A percentile compares a stretch with the other conserved stretches of the same genome.
These are phyloP conservation scores for Cyclophora albipunctata DNA, from an alignment of 2,888 invertebrate genomes.

Conservation along the genomic window DNA sequence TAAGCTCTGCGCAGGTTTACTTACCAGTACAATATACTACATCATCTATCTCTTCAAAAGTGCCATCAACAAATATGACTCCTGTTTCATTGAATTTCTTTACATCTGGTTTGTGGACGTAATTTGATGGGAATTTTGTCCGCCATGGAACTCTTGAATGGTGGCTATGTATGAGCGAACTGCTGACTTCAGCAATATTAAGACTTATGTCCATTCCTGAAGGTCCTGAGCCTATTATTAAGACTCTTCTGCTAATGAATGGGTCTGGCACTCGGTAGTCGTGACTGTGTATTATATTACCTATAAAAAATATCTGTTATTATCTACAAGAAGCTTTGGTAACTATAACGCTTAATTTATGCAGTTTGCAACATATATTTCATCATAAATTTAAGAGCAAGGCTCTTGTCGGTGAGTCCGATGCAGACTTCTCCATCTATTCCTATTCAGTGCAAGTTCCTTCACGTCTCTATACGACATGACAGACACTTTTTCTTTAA, in stretches of 20 bases:
- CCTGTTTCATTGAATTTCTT: conserved; percentile 64
- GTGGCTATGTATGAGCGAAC: conserved; percentile 68
- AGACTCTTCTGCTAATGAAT: conserved; percentile 75
- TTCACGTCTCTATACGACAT: too few relatives aligned
- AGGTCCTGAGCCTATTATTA: conserved; percentile 82
- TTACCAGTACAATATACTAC: conserved; percentile 84
- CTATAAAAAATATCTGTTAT: conserved; percentile 41
- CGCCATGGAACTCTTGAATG: conserved; percentile 53
- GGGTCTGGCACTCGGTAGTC: conserved; percentile 79
- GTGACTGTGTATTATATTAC: conserved; percentile 82
- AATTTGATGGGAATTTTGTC: conserved; percentile 61
- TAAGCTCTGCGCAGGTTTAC: not conserved
- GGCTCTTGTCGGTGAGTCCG: too few relatives aligned
- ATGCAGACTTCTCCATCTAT: too few relatives aligned
- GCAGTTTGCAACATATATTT: too few relatives aligned
- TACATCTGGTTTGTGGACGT: conserved; percentile 69
- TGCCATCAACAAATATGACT: conserved; percentile 77
- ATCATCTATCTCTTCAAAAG: conserved; percentile 75
- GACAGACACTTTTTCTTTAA: too few relatives aligned
- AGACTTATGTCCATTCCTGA: conserved; percentile 84
- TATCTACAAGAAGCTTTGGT: too few relatives aligned
- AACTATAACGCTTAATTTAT: too few relatives aligned
- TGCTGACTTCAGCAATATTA: conserved; percentile 69
- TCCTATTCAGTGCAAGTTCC: too few relatives aligned
- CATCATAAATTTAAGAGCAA: too few relatives aligned